Evolutionary conservation across 2,113 vertebrate species (phyloP).

Genomic region (Lucifuga dentata): DNA sequence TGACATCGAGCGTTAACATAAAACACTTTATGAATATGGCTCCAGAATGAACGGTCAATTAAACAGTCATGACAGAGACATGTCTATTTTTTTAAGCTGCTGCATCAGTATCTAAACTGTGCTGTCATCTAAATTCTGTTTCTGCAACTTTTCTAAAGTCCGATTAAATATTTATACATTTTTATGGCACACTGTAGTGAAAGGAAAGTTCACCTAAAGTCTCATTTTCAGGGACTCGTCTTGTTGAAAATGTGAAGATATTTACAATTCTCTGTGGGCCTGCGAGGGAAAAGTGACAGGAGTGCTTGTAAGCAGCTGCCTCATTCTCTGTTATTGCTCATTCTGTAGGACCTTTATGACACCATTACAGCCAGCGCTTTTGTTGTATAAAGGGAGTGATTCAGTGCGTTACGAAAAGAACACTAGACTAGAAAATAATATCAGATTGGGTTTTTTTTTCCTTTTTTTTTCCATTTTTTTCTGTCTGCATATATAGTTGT

Average conservation of each 20-base stretch:
- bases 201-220: slow-evolving; percentile 19
- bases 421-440: slow-evolving; percentile 34
- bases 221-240: slow-evolving; percentile 22
- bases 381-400: slow-evolving; percentile 37
- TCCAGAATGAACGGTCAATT: too few relatives aligned
- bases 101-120: too few relatives aligned
- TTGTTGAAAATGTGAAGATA: slow-evolving; percentile 55
- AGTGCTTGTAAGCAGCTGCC: slow-evolving; percentile 17
- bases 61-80: too few relatives aligned
- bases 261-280: slow-evolving; percentile 61
- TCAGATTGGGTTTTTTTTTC: too few relatives aligned
- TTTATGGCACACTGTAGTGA: slow-evolving; percentile 28
- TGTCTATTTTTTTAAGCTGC: too few relatives aligned
- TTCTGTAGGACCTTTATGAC: slow-evolving; percentile 42
- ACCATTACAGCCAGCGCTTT: slow-evolving; percentile 40
- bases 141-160: slow-evolving; percentile 21
- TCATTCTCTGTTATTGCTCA: slow-evolving; percentile 46
- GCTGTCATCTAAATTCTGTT: slow-evolving; percentile 27
- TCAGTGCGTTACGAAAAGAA: slow-evolving; percentile 52
- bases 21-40: too few relatives aligned
- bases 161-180: slow-evolving; percentile 32
- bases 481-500: too few relatives aligned
- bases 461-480: too few relatives aligned
- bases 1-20: too few relatives aligned
- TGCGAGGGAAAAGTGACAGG: slow-evolving; percentile 37